Evolutionary conservation across 2,797 vertebrate genomes (phyloP).

Genomic region (Aplochiton taeniatus): DNA sequence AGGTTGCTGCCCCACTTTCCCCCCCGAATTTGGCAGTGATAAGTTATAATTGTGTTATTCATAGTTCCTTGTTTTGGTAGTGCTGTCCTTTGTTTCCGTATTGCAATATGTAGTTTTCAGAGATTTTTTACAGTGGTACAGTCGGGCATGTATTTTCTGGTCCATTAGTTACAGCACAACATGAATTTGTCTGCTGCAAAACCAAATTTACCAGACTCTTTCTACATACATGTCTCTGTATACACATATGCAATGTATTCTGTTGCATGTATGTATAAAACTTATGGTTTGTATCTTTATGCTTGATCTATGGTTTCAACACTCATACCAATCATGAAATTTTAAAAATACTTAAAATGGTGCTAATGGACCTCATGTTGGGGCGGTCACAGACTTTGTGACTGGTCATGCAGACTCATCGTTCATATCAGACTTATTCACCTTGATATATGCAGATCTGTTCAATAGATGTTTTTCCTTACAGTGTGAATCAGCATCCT

Average conservation of each 20-base stretch:
- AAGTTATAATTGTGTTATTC: too few relatives aligned
- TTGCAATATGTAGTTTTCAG: not conserved
- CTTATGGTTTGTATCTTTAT: conserved; percentile 84
- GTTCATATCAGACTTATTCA: conserved; percentile 97
- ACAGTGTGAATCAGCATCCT: conserved; percentile 89
- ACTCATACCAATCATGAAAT: conserved; percentile 82
- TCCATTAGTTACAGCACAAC: conserved; percentile 89
- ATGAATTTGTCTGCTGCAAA: conserved; percentile 92
- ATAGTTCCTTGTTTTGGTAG: too few relatives aligned
- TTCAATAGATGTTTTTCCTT: conserved; percentile 92
- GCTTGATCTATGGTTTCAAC: conserved; percentile 86
- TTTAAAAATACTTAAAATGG: conserved; percentile 86
- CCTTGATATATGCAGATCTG: conserved; percentile 99
- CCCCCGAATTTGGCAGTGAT: too few relatives aligned
- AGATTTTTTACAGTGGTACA: conserved; percentile 12
- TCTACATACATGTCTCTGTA: conserved; percentile 75
- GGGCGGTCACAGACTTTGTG: conserved; percentile 89
- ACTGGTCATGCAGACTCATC: conserved; percentile 99
- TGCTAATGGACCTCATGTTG: conserved; percentile 95
- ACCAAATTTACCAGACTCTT: conserved; percentile 79
- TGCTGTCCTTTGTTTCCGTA: not conserved
- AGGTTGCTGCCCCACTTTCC: too few relatives aligned
- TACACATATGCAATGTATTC: conserved; percentile 76
- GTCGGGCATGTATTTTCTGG: conserved; percentile 56
- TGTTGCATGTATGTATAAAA: conserved; percentile 78